Conservation (phyloP, 2,113 vertebrate species). For the Micronisus gabar region DNA sequence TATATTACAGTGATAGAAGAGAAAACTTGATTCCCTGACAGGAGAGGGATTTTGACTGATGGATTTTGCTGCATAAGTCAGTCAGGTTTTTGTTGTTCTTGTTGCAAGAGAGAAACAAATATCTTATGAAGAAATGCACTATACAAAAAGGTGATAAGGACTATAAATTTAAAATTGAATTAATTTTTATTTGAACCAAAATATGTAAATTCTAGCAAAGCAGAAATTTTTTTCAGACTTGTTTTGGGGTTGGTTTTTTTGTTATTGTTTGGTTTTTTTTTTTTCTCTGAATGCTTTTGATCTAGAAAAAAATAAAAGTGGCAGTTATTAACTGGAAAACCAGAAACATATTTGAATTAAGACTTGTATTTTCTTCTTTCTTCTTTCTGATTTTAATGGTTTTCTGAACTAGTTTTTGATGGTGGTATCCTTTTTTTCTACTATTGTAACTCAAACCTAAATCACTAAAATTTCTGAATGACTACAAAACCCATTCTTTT, state of each 20-base stretch:
- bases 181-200: neutral
- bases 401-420: neutral
- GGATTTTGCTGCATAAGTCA: neutral
- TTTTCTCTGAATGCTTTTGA: neutral
- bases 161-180: neutral
- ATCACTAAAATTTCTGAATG: neutral
- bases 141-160: neutral
- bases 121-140: neutral
- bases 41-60: constrained; percentile 23
- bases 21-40: constrained; percentile 1
- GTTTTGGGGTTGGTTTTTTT: neutral
- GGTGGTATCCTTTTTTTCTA: neutral
- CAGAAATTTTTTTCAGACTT: neutral
- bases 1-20: constrained; percentile 15
- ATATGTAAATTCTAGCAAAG: neutral
- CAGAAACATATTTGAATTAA: neutral
- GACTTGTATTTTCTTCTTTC: neutral
- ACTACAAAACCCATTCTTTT: accelerated
- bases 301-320: neutral
- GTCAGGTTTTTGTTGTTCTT: neutral
- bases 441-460: neutral
- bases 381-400: neutral
- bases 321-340: neutral
- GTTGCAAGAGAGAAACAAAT: neutral
- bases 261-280: neutral